Evolutionary conservation across 2,113 vertebrate genomes (phyloP).

Genomic region (Dinomys branickii): DNA sequence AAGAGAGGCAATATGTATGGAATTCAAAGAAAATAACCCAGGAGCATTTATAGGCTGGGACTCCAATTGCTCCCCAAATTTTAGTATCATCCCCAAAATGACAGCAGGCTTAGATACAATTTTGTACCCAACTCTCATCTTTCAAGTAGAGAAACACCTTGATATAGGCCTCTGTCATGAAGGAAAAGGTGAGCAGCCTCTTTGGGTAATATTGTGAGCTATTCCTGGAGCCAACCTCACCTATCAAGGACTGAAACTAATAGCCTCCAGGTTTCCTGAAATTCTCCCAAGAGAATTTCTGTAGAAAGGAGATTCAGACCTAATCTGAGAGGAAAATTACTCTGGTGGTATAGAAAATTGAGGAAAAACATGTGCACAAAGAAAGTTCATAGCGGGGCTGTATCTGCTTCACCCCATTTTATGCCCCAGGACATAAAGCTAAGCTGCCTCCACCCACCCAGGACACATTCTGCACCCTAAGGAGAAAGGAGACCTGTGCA

Average conservation of each 20-base stretch:
- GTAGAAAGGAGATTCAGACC: not conserved
- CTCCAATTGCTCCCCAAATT: not conserved
- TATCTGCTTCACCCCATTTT: not conserved
- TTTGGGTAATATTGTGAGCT: not conserved
- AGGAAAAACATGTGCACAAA: not conserved
- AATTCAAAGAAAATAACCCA: not conserved
- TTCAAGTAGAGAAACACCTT: not conserved
- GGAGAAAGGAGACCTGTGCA: not conserved
- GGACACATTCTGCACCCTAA: accelerated
- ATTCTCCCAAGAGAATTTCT: not conserved
- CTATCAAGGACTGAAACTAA: not conserved
- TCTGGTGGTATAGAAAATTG: not conserved
- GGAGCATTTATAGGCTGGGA: too few species aligned
- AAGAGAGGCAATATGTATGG: not conserved
- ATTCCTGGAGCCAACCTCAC: not conserved
- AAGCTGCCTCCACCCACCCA: not conserved
- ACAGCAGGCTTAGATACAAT: not conserved
- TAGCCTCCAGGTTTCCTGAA: not conserved
- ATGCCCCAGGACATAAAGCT: not conserved
- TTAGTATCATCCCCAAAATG: not conserved
- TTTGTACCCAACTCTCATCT: not conserved
- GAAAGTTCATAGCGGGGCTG: not conserved
- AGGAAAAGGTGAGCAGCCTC: accelerated
- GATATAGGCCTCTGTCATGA: not conserved
- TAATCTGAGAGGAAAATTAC: not conserved